phyloP scores from a whole-genome alignment of 2,113 vertebrate species.

The Castor canadensis region DNA sequence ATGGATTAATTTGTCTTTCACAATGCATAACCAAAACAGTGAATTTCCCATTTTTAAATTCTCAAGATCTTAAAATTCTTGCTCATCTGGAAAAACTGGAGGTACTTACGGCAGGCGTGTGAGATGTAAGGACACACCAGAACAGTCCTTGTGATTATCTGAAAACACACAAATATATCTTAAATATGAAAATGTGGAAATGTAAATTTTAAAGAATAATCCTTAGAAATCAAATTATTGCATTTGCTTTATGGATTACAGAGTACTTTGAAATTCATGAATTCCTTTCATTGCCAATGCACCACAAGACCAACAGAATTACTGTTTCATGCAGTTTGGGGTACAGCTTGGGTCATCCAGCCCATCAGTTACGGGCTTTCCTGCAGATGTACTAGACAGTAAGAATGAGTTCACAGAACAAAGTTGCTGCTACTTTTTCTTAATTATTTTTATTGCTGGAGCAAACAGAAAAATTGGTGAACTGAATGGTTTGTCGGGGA shows the following conservation, averaged over 20 bases:
- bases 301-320: neutral
- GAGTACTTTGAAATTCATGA: neutral
- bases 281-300: neutral
- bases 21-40: neutral
- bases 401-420: neutral
- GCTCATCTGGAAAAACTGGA: neutral
- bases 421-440: neutral
- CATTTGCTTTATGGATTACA: neutral
- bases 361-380: neutral
- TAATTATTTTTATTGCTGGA: neutral
- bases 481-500: neutral
- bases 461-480: neutral
- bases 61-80: neutral
- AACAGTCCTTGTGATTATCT: constrained; percentile 97
- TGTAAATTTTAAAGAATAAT: neutral
- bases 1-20: neutral
- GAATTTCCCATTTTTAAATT: neutral
- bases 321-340: neutral
- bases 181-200: neutral
- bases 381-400: neutral
- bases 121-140: constrained; percentile 93
- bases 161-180: constrained; percentile 59
- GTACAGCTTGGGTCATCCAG: neutral
- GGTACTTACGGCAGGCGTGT: constrained; percentile 93
- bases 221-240: neutral